Base-by-base conservation (phyloP, 2,888 invertebrate species). In the Emesis russula region DNA sequence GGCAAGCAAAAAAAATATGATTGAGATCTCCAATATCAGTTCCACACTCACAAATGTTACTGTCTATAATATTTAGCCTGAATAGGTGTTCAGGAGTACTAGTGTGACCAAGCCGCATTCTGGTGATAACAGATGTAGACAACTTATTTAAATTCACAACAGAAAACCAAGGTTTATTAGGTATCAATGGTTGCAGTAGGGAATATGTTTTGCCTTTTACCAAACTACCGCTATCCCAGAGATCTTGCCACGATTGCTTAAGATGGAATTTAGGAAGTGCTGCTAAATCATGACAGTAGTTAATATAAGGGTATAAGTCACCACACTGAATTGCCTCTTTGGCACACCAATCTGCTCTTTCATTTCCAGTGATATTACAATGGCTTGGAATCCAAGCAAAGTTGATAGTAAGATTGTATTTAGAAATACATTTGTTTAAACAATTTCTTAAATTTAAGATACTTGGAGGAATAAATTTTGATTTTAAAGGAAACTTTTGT, bases 251-350 rank as follows among this genome's bases (percentile, higher is more conserved):
- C 5, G 63, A 25, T 5, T 66, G 25, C 25, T 11, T 66, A 1
- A 66, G n/a, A 66, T 31, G 63, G 25, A 31, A 5, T 66, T 25
- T 66, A 15, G 63, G 25, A 31, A 66, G 63, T 2, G 25, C 63
- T 25, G 63, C 63, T 66, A 66, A 31, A 66, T 66, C 63, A 66
- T 66, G 63, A 11, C 63, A 66, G 18, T 66, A 66, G 25, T 66
- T 66, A 9, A 66, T 25, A 11, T 66, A 66, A 1, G 63, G 63
- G 25, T 31, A 66, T n/a, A 66, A 25, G 13, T 66, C 63, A 6
- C 63, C 63, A 25, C 63, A 66, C 25, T 25, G 63, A 31, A 25
- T 31, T 31, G 63, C 63, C 4, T 66, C 63, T 31, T 66, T 66
- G 18, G 63, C 63, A 66, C 63, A 66, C 63, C n/a, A 11, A 66